Conservation (phyloP, 2,888 invertebrate species). For the Drosophila mimica region DNA sequence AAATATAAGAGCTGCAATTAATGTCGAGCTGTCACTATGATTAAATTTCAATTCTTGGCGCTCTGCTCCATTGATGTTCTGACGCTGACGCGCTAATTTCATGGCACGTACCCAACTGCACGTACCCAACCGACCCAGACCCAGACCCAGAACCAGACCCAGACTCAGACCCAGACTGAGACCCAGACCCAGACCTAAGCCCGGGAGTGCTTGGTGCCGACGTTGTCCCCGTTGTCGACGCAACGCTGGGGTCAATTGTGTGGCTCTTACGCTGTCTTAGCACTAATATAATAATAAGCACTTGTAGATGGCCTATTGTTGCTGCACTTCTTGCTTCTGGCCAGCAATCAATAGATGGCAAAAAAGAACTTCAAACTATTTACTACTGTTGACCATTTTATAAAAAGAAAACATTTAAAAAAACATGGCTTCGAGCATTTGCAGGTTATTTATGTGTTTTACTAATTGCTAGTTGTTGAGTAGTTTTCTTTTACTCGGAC, state of each 20-base stretch:
- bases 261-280: constrained; percentile 68
- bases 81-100: constrained; percentile 69
- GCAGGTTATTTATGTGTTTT: constrained; percentile 56
- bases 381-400: constrained; percentile 35
- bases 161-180: constrained; percentile 8
- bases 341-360: constrained; percentile 45
- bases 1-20: constrained; percentile 52
- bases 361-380: constrained; percentile 48
- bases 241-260: constrained; percentile 61
- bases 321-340: constrained; percentile 20
- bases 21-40: constrained; percentile 57
- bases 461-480: constrained; percentile 56
- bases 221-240: constrained; percentile 32
- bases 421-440: constrained; percentile 31
- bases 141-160: constrained; percentile 1
- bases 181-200: constrained; percentile 7
- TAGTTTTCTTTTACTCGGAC: constrained; percentile 10
- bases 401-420: constrained; percentile 27
- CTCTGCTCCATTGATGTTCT: constrained; percentile 64
- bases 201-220: not conserved
- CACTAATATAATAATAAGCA: constrained; percentile 76
- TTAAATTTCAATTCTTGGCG: constrained; percentile 61
- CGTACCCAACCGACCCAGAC: constrained; percentile 24
- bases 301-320: constrained; percentile 60
- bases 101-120: constrained; percentile 56